These are phyloP conservation scores for Andrena cerasifolii DNA, from an alignment of 1,140 invertebrate genomes.

Conservation along the genomic window DNA sequence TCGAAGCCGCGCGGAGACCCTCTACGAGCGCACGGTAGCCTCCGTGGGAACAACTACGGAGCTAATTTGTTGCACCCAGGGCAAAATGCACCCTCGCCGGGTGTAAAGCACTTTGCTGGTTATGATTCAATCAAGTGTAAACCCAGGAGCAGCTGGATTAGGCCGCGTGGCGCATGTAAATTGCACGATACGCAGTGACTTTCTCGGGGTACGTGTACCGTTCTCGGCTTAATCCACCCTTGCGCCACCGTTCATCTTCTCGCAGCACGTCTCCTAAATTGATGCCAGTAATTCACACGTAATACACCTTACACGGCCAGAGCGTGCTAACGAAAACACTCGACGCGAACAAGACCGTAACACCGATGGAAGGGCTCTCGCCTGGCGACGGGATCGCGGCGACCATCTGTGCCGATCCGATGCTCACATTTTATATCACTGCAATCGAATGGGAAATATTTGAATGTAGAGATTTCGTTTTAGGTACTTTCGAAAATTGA, in stretches of 20 bases:
- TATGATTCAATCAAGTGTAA: slow-evolving; percentile 62
- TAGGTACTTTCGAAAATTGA: too few species aligned
- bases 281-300: slow-evolving; percentile 38
- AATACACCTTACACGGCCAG: slow-evolving; percentile 24
- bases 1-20: too few species aligned
- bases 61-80: slow-evolving; percentile 52
- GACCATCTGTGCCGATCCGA: too few species aligned
- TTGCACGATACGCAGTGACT: slow-evolving; percentile 51
- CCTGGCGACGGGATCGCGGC: neutral
- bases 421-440: too few species aligned
- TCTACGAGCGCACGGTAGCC: neutral
- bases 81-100: slow-evolving; percentile 16
- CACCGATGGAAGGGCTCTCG: neutral
- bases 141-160: slow-evolving; percentile 36
- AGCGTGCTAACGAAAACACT: neutral
- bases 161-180: slow-evolving; percentile 42
- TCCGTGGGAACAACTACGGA: neutral
- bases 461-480: too few species aligned
- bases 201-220: slow-evolving; percentile 31
- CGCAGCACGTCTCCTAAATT: slow-evolving; percentile 26
- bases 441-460: too few species aligned
- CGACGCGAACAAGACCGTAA: neutral
- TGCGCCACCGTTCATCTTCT: slow-evolving; percentile 27
- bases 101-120: slow-evolving; percentile 42
- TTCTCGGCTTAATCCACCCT: slow-evolving; percentile 25